Evolutionary conservation across 2,888 invertebrate species (phyloP), one percentile per base, ranked within the genome.

Genomic region (Bimastos eiseni): DNA sequence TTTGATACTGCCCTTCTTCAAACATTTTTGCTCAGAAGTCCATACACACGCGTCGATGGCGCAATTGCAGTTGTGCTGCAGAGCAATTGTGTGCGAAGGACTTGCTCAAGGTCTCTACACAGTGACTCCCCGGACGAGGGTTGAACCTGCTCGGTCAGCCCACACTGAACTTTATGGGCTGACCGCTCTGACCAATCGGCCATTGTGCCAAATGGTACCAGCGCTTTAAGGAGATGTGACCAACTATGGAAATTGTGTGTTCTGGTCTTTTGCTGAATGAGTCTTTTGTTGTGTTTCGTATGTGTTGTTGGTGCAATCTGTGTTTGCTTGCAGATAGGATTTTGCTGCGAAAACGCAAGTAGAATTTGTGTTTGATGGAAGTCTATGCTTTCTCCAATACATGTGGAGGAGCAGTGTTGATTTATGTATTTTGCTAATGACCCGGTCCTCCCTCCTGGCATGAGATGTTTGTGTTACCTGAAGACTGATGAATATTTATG

Each of bases 401-500:
- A 70, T 30, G 70, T 24, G 30, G 55, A 55, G 30, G 55, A 55
- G 55, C 55, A 55, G 30, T 55, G 30, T 55, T 55, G 55, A 55
- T 55, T 49, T 24, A 70, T 70, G 49, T 70, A 30, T n/a, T 70
- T 70, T n/a, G 70, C 70, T n/a, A 70, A 30, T n/a, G n/a, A 70
- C n/a, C n/a, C 70, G n/a, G 70, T n/a, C 70, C 70, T 70, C 70
- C 70, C n/a, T 6, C 70, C n/a, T 6, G 55, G 24, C 55, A 24
- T 24, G 24, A 55, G 30, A 24, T 70, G 70, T 70, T 70, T 70
- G 70, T 30, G 70, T 70, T 70, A 70, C 30, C 70, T 70, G 70
- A 30, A 70, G 70, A n/a, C 70, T 70, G 70, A 70, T 70, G 70
- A 70, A 70, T 70, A 70, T 70, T 70, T n/a, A 70, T 70, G 70